Evolutionary conservation across 92 coral and sea anemone genomes (phyloP), one percentile per base, ranked within the genome.

Genomic region (Ricordea florida): DNA sequence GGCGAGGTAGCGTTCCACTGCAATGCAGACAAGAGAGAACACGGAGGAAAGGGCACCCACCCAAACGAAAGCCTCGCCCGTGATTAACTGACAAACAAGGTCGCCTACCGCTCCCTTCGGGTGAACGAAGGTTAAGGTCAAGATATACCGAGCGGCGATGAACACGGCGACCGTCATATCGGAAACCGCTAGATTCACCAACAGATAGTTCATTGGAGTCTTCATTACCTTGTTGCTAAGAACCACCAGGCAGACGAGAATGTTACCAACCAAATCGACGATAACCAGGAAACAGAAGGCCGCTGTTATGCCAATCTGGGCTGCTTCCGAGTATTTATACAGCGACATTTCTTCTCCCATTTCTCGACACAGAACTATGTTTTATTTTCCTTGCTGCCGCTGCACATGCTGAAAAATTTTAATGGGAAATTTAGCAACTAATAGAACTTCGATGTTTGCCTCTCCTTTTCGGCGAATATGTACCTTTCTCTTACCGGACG

Each of bases 11-110:
- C 85, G 71, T 48, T 84, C 89, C 21, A 84, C 14, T 2, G 89
- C 77, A 55, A 84, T 78, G 65, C 71, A 72, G 8, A 78, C 80
- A 14, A 85, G 85, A 10, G 85, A 53, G 40, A 61, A 79, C 8
- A 63, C 85, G 10, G 85, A 85, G 4, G 75, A 36, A 13, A 64
- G 62, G 2, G 84, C 79, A 9, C 90, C 85, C 11, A 71, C 81
- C 90, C 90, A 85, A 7, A 65, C 66, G 40, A 85, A 79, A 10
- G 77, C 78, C 24, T 74, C 88, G 28, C 88, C 88, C 0, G 83
- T 82, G 53, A 82, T 27, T 43, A 82, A 52, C 61, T 70, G 55
- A 55, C 90, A 85, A 30, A 79, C 63, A 50, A 69, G 27, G 5
- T 81, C 67, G 3, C 86, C 90, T 3, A 47, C 43, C 15, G 16